phyloP scores from a whole-genome alignment of 2,113 vertebrate species.

The Cryptotis parvus region DNA sequence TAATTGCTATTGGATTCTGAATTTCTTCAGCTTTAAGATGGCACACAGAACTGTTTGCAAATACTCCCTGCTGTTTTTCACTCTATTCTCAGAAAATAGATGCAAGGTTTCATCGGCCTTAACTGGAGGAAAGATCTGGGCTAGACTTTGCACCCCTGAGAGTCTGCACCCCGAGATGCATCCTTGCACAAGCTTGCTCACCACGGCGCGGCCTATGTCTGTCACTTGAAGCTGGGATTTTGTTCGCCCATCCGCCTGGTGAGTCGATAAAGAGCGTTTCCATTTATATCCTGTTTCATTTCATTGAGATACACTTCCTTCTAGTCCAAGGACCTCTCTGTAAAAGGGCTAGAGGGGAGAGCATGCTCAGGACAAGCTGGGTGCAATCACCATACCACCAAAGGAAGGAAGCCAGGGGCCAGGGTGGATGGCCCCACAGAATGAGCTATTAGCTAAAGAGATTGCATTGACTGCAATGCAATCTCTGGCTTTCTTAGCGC shows the following conservation, averaged over 20 bases:
- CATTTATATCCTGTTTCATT: slow-evolving; percentile 57
- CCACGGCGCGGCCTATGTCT: background rate
- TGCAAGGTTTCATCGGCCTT: background rate
- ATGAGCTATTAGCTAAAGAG: too few relatives aligned
- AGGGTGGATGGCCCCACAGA: too few relatives aligned
- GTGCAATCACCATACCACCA: too few relatives aligned
- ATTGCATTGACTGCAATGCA: too few relatives aligned
- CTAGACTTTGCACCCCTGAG: background rate
- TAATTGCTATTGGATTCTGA: background rate
- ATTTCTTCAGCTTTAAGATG: too few relatives aligned
- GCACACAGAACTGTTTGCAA: background rate
- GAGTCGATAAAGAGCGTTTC: slow-evolving; percentile 18
- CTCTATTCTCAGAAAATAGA: slow-evolving; percentile 4
- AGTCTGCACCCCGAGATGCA: accelerated
- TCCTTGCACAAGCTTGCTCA: background rate
- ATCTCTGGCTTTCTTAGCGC: background rate
- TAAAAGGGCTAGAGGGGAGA: too few relatives aligned
- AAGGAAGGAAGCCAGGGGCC: slow-evolving; percentile 17
- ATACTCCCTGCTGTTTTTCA: slow-evolving; percentile 17
- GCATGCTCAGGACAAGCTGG: too few relatives aligned
- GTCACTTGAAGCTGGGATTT: accelerated
- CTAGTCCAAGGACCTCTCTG: background rate
- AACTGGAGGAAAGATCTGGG: background rate
- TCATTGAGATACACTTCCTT: background rate
- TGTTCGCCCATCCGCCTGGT: background rate